Base-by-base conservation (phyloP, 2,113 vertebrate species). In the Ursus arctos region DNA sequence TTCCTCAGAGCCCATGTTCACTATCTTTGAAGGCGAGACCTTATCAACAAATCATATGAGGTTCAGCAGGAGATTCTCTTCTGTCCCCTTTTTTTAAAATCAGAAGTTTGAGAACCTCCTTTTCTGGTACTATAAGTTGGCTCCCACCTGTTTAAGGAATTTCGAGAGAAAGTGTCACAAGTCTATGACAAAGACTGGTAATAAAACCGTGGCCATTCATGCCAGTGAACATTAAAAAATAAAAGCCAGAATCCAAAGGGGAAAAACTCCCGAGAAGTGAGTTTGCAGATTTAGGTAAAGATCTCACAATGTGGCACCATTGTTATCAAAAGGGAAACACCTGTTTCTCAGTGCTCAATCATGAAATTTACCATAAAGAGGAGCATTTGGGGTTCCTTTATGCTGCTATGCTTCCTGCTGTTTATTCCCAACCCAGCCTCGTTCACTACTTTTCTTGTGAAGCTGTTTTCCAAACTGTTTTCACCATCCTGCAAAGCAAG, bases 291-390 rank as follows among this genome's bases (percentile, higher is more conserved):
- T 83, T 97, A 98, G 96, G 98, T 88, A 94, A 98, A 98, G 0
- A 83, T 88, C 84, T 98, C 97, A 95, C 96, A 98, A 98, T 98
- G 98, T 55, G 98, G 97, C 97, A 98, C 98, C 98, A 98, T 97
- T 98, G 98, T 98, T 98, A 98, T 97, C 94, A 94, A 98, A 97
- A 98, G 98, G 90, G 89, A 93, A 98, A 97, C 94, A 96, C 96
- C 97, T 98, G 98, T 97, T 98, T 97, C 98, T 97, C 81, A 69
- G 33, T 96, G 97, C 94, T 95, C 96, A 96, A 7, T 93, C 87
- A 93, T 96, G 96, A 97, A 97, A 97, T 77, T 87, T 89, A 96
- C 92, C 92, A 95, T 83, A 91, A 95, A 97, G 84, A 91, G 0
- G 86, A 98, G 91, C 33, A 87, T 96, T 97, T 97, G 16, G 88